Conservation (phyloP, 1,140 invertebrate genomes). For the Orchestia grillus region DNA sequence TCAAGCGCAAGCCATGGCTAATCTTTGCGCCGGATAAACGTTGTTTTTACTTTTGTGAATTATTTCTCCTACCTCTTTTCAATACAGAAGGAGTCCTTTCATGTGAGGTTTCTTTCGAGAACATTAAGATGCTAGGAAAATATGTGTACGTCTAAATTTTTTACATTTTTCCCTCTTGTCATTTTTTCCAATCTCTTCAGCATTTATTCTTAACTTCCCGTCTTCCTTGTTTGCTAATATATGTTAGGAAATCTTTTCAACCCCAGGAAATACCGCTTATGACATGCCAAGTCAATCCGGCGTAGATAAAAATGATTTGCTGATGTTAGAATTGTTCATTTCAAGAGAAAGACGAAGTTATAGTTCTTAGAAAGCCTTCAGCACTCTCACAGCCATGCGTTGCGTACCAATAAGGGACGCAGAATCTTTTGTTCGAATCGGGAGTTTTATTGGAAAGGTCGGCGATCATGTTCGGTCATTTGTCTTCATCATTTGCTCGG, state of each 20-base stretch:
- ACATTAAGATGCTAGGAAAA: too few relatives aligned
- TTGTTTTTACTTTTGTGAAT: too few relatives aligned
- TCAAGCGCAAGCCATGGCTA: too few relatives aligned
- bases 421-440: constrained; percentile 29
- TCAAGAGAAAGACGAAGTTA: background rate
- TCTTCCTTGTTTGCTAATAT: background rate
- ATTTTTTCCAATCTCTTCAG: too few relatives aligned
- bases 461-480: constrained; percentile 32
- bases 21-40: too few relatives aligned
- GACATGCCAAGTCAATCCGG: background rate
- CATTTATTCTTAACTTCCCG: background rate
- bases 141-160: too few relatives aligned
- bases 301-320: background rate
- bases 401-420: background rate
- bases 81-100: too few relatives aligned
- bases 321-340: background rate
- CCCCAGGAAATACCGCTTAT: background rate
- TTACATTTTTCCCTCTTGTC: too few relatives aligned
- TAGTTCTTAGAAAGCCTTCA: background rate
- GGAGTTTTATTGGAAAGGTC: constrained; percentile 34
- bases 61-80: too few relatives aligned
- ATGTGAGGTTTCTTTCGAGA: too few relatives aligned
- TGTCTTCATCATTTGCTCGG: constrained; percentile 34
- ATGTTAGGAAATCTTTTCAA: background rate
- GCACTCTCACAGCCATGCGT: background rate